Evolutionary conservation across 2,113 vertebrate species (phyloP), one percentile per base, ranked within the genome.

Genomic region (Nothoprocta pentlandii): DNA sequence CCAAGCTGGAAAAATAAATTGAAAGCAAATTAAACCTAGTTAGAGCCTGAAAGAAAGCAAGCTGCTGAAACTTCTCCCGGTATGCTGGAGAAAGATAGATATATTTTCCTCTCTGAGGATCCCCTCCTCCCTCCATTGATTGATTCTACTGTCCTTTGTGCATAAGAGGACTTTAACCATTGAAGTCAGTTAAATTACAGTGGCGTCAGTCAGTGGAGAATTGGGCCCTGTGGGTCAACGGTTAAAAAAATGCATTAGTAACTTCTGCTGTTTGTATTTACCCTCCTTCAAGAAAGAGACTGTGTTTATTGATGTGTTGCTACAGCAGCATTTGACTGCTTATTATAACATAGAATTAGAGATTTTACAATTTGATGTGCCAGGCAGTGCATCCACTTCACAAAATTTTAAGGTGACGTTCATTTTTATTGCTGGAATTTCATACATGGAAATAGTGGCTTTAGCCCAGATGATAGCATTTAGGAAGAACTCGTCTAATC

Each of bases 181-280:
- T 75, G 30, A 80, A 90, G 46, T 51, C 1, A 1, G 7, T 81
- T 41, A 78, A 70, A 76, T 85, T 85, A 59, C 51, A 74, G 19
- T 78, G 44, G 20, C 84, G 77, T 73, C 73, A 79, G 0, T 86
- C 74, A 26, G 36, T 79, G 74, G 59, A 77, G 80, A 92, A 82
- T 5, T 62, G 28, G 23, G 30, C 14, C 30, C 58, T 84, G 47
- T 84, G 26, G 34, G 59, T 76, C 66, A 94, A 34, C 6, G 77
- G 69, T 49, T 63, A 46, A 63, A 61, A 54, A n/a, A 13, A n/a
- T 5, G 0, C 17, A 16, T 10, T 73, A 49, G 59, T 89, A 80
- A 54, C 44, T 87, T 81, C 74, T 94, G 88, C 85, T 92, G 63
- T 90, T 96, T 94, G 51, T 87, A 54, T 96, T 82, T 94, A 79